These are phyloP conservation scores for Spinibarbus caldwelli DNA, from an alignment of 2,797 vertebrate genomes.

Conservation along the genomic window DNA sequence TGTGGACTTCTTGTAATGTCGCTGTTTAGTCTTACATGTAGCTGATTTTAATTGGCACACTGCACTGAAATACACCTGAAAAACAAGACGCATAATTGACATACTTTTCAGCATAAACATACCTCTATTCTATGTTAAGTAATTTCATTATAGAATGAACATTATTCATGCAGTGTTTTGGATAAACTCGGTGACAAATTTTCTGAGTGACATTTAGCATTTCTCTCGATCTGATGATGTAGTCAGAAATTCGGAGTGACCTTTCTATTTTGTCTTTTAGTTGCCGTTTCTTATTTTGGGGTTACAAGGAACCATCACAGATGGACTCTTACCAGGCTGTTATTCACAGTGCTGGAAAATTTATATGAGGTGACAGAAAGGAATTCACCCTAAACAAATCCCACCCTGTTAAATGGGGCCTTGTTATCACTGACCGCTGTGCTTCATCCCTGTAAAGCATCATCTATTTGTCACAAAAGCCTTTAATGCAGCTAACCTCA, in stretches of 20 bases:
- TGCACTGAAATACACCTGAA: conserved; percentile 10
- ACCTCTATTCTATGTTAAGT: not conserved
- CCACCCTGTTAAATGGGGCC: conserved; percentile 69
- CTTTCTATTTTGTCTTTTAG: conserved; percentile 38
- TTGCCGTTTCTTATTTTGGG: conserved; percentile 27
- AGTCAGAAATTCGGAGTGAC: conserved; percentile 68
- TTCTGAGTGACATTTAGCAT: not conserved
- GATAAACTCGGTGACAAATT: not conserved
- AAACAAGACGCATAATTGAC: not conserved
- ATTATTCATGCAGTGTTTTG: not conserved
- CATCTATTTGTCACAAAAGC: conserved; percentile 63
- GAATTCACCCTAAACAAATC: conserved; percentile 78
- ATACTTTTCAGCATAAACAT: not conserved
- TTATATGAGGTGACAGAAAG: conserved; percentile 80
- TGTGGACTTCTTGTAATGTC: not conserved
- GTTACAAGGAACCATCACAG: conserved; percentile 27
- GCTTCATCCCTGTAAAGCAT: conserved; percentile 71
- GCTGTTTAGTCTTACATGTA: conserved; percentile 28
- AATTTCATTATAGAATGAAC: not conserved
- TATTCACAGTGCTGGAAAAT: conserved; percentile 69
- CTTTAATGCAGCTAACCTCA: conserved; percentile 62
- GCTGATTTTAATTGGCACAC: not conserved
- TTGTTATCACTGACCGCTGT: conserved; percentile 78
- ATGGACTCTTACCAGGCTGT: conserved; percentile 57
- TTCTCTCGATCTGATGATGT: conserved; percentile 62